A percentile compares a stretch with the other conserved stretches of the same genome.
Evolutionary conservation across 2,797 vertebrate genomes (phyloP).

Genomic region (Hoplostethus mediterraneus): DNA sequence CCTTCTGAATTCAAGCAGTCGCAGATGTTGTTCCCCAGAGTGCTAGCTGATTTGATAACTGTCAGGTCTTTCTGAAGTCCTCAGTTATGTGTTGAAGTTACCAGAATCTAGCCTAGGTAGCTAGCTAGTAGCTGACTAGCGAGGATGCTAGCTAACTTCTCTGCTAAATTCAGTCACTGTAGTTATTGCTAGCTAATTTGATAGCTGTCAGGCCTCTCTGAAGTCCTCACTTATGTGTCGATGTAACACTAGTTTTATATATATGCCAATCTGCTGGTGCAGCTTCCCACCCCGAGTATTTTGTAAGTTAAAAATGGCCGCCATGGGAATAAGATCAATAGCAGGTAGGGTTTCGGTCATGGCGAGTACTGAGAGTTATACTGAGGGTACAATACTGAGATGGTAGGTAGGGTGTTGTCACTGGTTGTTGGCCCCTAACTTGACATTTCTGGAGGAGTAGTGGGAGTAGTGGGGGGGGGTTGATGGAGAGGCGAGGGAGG

Average conservation of each 20-base stretch:
- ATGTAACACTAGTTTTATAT: neutral
- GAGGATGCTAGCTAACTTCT: neutral
- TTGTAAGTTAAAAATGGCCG: neutral
- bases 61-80: neutral
- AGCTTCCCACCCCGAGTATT: constrained; percentile 32
- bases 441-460: constrained; percentile 13
- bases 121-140: neutral
- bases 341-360: neutral
- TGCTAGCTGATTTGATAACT: neutral
- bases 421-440: constrained; percentile 39
- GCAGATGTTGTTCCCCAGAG: neutral
- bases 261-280: no score
- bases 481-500: neutral
- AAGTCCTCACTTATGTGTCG: neutral
- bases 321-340: neutral
- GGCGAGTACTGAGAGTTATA: constrained; percentile 30
- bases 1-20: no score
- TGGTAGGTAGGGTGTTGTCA: constrained; percentile 26
- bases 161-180: no score
- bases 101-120: neutral
- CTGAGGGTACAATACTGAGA: constrained; percentile 66
- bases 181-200: neutral
- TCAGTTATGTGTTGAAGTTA: neutral
- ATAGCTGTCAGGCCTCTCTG: neutral
- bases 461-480: neutral